phyloP scores from a whole-genome alignment of 2,797 vertebrate genomes.

The Micropoecilia bifurca region DNA sequence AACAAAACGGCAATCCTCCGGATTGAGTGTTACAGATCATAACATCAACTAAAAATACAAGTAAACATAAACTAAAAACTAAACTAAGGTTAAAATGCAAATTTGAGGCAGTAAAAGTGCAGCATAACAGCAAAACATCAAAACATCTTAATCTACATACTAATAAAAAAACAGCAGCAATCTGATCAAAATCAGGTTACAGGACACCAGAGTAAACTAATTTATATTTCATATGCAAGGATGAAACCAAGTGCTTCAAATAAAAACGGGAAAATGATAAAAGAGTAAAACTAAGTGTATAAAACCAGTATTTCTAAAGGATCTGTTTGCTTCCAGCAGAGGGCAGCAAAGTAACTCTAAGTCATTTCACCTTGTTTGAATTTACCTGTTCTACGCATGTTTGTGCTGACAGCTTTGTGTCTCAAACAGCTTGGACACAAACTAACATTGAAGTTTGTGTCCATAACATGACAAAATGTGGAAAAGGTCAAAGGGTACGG shows the following conservation, averaged over 20 bases:
- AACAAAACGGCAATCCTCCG: not conserved
- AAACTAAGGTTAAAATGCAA: not conserved
- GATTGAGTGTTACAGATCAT: not conserved
- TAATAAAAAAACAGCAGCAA: not conserved
- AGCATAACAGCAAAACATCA: not conserved
- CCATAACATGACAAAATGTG: not conserved
- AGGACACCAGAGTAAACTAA: not conserved
- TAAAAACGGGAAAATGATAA: not conserved
- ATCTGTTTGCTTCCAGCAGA: slow-evolving; percentile 3
- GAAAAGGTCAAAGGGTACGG: not conserved
- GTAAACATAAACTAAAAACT: not conserved
- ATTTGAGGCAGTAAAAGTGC: not conserved
- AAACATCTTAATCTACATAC: not conserved
- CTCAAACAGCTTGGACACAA: not conserved
- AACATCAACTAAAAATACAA: not conserved
- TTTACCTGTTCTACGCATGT: not conserved
- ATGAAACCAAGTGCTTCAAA: not conserved
- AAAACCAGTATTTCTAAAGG: not conserved
- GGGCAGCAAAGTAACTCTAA: not conserved
- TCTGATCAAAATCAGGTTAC: not conserved
- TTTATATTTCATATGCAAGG: not conserved
- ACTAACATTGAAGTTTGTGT: not conserved
- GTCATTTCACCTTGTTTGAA: not conserved
- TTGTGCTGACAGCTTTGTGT: not conserved
- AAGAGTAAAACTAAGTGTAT: not conserved